These are phyloP conservation scores for Chirona hameri DNA, from an alignment of 2,888 invertebrate genomes.

Conservation along the genomic window DNA sequence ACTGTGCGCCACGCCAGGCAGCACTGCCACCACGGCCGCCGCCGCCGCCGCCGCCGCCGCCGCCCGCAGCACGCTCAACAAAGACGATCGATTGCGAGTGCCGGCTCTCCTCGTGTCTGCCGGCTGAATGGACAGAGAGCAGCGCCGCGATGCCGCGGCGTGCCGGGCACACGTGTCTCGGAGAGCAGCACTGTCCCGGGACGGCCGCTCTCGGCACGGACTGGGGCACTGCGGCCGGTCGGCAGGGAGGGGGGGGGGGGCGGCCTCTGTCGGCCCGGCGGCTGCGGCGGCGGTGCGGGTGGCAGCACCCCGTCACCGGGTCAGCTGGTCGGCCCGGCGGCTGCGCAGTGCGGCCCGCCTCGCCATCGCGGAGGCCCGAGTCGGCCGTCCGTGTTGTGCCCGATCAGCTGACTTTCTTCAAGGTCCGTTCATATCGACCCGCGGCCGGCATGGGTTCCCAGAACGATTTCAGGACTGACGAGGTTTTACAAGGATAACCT, in stretches of 20 bases:
- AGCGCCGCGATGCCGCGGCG: background rate
- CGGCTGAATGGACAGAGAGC: background rate
- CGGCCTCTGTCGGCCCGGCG: background rate
- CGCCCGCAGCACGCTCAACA: background rate
- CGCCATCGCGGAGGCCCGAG: background rate
- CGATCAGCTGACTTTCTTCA: conserved; percentile 7
- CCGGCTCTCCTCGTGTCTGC: background rate
- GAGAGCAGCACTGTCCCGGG: background rate
- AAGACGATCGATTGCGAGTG: background rate
- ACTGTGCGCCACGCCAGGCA: background rate
- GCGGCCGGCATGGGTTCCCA: too few relatives aligned
- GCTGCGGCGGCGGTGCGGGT: background rate
- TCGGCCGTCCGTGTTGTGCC: background rate
- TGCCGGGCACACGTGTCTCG: background rate
- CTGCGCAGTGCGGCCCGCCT: background rate
- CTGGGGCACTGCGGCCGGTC: background rate
- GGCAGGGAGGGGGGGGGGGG: background rate
- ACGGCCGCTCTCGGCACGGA: background rate
- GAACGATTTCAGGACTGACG: too few relatives aligned
- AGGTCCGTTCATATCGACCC: background rate
- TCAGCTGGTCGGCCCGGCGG: background rate
- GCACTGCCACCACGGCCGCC: background rate
- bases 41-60: background rate
- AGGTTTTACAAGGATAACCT: too few relatives aligned
- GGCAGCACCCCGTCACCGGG: background rate